Evolutionary conservation across 1,140 invertebrate species (phyloP).

Genomic region (Scaptomyza pallida): DNA sequence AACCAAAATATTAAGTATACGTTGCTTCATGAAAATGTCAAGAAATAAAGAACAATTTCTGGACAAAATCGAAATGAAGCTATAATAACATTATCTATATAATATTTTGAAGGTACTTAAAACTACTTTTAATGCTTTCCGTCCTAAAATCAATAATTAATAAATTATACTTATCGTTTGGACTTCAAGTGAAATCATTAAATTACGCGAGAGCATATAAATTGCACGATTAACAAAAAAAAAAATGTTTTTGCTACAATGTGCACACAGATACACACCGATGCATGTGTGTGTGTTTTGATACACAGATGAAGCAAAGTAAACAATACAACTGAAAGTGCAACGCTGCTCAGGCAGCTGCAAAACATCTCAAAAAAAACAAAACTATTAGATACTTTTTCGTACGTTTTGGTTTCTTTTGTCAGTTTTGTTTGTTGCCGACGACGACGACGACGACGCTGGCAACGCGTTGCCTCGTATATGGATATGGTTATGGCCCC

Average conservation of each 20-base stretch:
- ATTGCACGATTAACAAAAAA: conserved; percentile 37
- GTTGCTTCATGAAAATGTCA: too few species aligned
- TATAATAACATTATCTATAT: too few species aligned
- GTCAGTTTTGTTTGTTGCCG: conserved; percentile 21
- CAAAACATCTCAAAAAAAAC: conserved; percentile 49
- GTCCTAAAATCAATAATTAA: conserved; percentile 14
- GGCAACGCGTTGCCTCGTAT: conserved; percentile 37
- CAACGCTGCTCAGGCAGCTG: conserved; percentile 46
- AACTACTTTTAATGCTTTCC: conserved; percentile 11
- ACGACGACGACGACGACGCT: conserved; percentile 6
- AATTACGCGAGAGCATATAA: conserved; percentile 37
- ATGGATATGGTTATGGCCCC: conserved; percentile 57
- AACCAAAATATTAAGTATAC: too few species aligned
- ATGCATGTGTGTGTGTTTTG: background rate
- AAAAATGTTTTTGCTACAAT: conserved; percentile 31
- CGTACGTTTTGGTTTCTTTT: conserved; percentile 35
- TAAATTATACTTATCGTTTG: conserved; percentile 29
- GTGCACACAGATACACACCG: conserved; percentile 14
- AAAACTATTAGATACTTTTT: conserved; percentile 63
- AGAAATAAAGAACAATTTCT: too few species aligned
- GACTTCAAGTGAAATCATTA: conserved; percentile 28
- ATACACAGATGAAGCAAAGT: conserved; percentile 20
- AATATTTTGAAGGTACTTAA: too few species aligned
- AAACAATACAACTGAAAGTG: conserved; percentile 58
- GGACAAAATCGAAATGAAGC: too few species aligned